Percentiles rank a stretch among this genome's conserved stretches.
These are phyloP conservation scores for Xerus inauris DNA, from an alignment of 2,113 vertebrate genomes.

Conservation along the genomic window DNA sequence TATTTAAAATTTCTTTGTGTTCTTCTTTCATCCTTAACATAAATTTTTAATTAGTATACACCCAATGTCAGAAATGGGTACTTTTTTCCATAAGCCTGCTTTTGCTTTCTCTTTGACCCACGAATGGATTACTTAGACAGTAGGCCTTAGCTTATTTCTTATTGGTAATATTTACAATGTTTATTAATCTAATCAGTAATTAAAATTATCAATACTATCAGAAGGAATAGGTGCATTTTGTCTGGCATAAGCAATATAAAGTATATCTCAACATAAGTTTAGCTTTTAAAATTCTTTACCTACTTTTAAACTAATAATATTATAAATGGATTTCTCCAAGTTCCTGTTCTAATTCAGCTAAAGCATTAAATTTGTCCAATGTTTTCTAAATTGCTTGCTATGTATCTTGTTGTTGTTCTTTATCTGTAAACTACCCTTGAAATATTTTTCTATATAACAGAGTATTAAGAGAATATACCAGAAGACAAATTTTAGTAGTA, in stretches of 20 bases:
- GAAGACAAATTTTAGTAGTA: background rate
- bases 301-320: background rate
- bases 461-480: background rate
- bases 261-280: background rate
- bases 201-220: background rate
- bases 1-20: background rate
- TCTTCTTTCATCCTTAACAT: background rate
- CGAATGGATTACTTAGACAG: background rate
- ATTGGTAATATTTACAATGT: background rate
- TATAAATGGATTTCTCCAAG: background rate
- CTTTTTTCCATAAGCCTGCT: background rate
- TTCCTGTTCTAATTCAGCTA: background rate
- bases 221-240: background rate
- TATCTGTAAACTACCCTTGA: slow-evolving; percentile 26
- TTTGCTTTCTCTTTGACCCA: background rate
- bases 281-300: background rate
- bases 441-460: background rate
- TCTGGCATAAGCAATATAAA: background rate
- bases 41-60: background rate
- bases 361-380: background rate
- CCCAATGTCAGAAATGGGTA: background rate
- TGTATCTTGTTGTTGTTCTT: background rate
- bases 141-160: background rate
- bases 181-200: slow-evolving; percentile 4
- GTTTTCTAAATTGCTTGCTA: background rate